Evolutionary conservation across 2,113 vertebrate species (phyloP), one percentile per base, ranked within the genome.

Genomic region (Clarias batrachus): DNA sequence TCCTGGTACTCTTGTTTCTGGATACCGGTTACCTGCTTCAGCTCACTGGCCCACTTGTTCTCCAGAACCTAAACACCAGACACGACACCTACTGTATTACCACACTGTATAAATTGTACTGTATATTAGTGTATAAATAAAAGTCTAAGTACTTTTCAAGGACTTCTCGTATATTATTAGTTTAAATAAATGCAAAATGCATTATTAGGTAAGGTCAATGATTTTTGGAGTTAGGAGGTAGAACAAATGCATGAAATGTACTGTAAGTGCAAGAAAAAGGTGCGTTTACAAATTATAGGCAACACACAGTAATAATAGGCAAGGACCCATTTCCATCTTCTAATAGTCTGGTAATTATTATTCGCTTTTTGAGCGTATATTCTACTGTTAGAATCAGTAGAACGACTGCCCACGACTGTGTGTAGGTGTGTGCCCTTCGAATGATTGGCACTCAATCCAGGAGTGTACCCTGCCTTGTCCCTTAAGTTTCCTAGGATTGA

Each of bases 1-100:
- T 98, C 96, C 90, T 99, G 98, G 92, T 99, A 99, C 79, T 99
- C 98, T 57, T 98, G 97, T 88, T 99, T 99, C 89, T 99, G 98
- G 89, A 99, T 99, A 57, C 94, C 93, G 1, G 97, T 96, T 10
- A 98, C 96, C 14, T 99, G 98, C 89, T 98, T 98, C 83, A 99
- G 91, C 92, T 99, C 98, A 92, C 93, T 98, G 81, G 95, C 94
- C 98, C 98, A 99, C 86, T 97, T 99, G 92, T 96, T 99, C 91
- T 99, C 98, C 91, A 99, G 91, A 68, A 96, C 96, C 98, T 99
- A 92, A 78, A 76, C 13, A 89, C 30, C 17, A 68, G 79, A 56
- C 23, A 65, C 1, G 0, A 85, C 56, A 3, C 3, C 33, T 63
- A 86, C n/a, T 48, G 7, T 8, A 7, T 8, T 41, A 23, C 60